phyloP scores from a whole-genome alignment of 2,113 vertebrate genomes.

The Pelobates fuscus region DNA sequence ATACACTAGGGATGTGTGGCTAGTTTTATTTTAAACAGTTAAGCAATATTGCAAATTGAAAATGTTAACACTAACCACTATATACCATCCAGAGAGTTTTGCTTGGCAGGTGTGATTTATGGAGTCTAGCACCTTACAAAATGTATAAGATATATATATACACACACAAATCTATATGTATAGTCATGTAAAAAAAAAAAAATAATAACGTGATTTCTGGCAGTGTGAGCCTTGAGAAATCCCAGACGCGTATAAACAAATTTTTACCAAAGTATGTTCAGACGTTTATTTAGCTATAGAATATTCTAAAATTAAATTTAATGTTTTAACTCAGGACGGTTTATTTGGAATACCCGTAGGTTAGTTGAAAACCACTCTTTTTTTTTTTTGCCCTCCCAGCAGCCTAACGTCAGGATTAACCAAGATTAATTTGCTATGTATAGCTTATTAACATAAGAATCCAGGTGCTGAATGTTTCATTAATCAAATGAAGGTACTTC shows the following conservation, averaged over 20 bases:
- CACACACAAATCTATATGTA: conserved; percentile 20
- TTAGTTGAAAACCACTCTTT: too few relatives aligned
- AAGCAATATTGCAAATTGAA: conserved; percentile 17
- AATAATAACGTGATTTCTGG: conserved; percentile 34
- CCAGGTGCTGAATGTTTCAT: too few relatives aligned
- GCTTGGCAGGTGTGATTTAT: conserved; percentile 36
- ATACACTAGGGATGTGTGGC: conserved; percentile 18
- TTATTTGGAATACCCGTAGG: not conserved
- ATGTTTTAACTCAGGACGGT: not conserved
- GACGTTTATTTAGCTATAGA: conserved; percentile 4
- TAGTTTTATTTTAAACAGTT: conserved; percentile 17
- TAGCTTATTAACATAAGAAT: too few relatives aligned
- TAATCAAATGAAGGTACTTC: too few relatives aligned
- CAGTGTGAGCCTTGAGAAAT: not conserved
- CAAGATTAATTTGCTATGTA: too few relatives aligned
- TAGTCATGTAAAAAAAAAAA: not conserved
- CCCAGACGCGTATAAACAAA: not conserved
- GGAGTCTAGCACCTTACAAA: conserved; percentile 46
- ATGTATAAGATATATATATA: conserved; percentile 31
- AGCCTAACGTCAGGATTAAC: too few relatives aligned
- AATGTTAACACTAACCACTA: too few relatives aligned
- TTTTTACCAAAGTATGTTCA: conserved; percentile 37
- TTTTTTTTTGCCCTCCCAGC: too few relatives aligned
- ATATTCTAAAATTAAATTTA: not conserved
- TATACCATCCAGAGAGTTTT: conserved; percentile 18